Evolutionary conservation across 2,888 invertebrate genomes (phyloP).

Genomic region (Pyrochroa serraticornis): DNA sequence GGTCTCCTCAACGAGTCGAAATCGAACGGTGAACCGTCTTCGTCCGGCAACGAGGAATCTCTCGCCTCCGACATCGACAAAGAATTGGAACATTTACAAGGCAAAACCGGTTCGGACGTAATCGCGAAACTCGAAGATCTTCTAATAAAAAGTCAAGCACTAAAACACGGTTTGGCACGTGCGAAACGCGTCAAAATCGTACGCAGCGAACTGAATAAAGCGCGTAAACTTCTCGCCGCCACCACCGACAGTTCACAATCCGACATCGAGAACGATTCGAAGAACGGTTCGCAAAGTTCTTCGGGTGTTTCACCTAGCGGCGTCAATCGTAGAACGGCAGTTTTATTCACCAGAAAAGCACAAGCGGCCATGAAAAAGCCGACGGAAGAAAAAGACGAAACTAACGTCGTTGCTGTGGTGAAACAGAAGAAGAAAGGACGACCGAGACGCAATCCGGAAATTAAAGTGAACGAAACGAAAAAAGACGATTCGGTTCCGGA

Average conservation of each 20-base stretch:
- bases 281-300: slow-evolving; percentile 33
- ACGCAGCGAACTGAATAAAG: slow-evolving; percentile 64
- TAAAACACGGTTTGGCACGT: slow-evolving; percentile 65
- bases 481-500: slow-evolving; percentile 54
- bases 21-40: slow-evolving; percentile 47
- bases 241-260: slow-evolving; percentile 54
- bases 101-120: slow-evolving; percentile 53
- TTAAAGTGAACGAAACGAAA: slow-evolving; percentile 34
- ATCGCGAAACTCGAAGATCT: slow-evolving; percentile 65
- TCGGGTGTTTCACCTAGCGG: slow-evolving; percentile 60
- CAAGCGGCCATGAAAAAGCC: slow-evolving; percentile 60
- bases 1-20: slow-evolving; percentile 61
- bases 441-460: slow-evolving; percentile 54
- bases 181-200: slow-evolving; percentile 66
- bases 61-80: slow-evolving; percentile 63
- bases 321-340: slow-evolving; percentile 76
- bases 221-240: slow-evolving; percentile 53
- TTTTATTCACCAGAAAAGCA: slow-evolving; percentile 76
- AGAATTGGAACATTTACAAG: slow-evolving; percentile 59
- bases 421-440: slow-evolving; percentile 45
- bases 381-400: slow-evolving; percentile 57
- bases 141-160: slow-evolving; percentile 66
- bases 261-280: slow-evolving; percentile 46
- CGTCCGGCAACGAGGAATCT: slow-evolving; percentile 54
- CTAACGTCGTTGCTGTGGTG: slow-evolving; percentile 49